These are phyloP conservation scores for Perdita meconis DNA, from an alignment of 2,888 invertebrate species.

Conservation along the genomic window DNA sequence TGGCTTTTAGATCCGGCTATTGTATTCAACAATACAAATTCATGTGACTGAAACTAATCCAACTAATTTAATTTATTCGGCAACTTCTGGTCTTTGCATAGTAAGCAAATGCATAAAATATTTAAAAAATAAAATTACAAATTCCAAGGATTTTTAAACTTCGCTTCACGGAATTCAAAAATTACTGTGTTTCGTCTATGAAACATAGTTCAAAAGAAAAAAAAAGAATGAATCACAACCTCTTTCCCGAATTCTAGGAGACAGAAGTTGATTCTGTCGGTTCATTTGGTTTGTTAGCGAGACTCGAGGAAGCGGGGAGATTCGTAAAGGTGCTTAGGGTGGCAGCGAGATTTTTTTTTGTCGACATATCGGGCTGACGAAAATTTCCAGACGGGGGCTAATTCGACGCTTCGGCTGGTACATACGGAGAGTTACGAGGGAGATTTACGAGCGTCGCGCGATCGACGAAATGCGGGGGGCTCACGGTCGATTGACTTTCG, in stretches of 20 bases:
- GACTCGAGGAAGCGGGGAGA: neutral
- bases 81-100: no score
- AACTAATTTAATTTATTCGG: no score
- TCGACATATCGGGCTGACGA: conserved; percentile 30
- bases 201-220: no score
- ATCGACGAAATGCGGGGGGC: conserved; percentile 77
- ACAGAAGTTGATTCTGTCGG: neutral
- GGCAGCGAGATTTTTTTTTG: neutral
- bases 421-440: conserved; percentile 61
- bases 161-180: no score
- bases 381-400: conserved; percentile 65
- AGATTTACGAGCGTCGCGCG: conserved; percentile 70
- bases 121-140: no score
- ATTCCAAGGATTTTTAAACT: no score
- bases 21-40: no score
- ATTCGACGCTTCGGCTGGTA: conserved; percentile 59
- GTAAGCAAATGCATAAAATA: no score
- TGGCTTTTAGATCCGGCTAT: no score
- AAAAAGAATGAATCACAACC: neutral
- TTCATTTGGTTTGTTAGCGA: neutral
- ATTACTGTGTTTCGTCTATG: no score
- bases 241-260: neutral
- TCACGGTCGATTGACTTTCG: conserved; percentile 80
- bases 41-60: no score
- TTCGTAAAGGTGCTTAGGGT: neutral